These are phyloP conservation scores for Xestia ashworthii DNA, from an alignment of 2,888 invertebrate species.

Conservation along the genomic window DNA sequence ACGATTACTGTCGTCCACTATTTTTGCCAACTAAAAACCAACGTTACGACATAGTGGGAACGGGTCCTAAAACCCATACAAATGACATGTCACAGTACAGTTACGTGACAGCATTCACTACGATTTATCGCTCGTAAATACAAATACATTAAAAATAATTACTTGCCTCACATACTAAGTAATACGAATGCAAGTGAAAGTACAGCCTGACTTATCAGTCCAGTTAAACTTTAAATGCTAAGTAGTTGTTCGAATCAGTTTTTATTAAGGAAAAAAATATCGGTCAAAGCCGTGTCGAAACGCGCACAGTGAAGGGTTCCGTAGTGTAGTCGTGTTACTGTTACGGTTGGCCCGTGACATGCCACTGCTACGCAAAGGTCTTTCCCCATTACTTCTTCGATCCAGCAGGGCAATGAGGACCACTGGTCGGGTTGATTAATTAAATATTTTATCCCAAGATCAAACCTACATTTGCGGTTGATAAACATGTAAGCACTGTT, in stretches of 20 bases:
- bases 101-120: slow-evolving; percentile 52
- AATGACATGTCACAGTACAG: slow-evolving; percentile 54
- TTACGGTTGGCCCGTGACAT: too few relatives aligned
- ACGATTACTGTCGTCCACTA: too few relatives aligned
- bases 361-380: too few relatives aligned
- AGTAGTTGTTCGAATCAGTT: slow-evolving; percentile 7
- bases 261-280: slow-evolving; percentile 19
- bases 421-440: neutral
- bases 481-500: neutral
- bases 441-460: neutral
- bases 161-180: slow-evolving; percentile 55
- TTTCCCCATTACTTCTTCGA: too few relatives aligned
- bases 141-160: slow-evolving; percentile 63
- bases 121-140: slow-evolving; percentile 46
- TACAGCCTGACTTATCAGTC: slow-evolving; percentile 47
- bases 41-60: too few relatives aligned
- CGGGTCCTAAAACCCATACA: slow-evolving; percentile 18
- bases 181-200: slow-evolving; percentile 66
- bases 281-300: neutral
- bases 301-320: neutral
- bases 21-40: too few relatives aligned
- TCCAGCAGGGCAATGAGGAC: too few relatives aligned
- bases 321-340: neutral
- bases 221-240: slow-evolving; percentile 48
- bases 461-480: neutral